phyloP scores from a whole-genome alignment of 2,113 vertebrate species.

The Takifugu bimaculatus region DNA sequence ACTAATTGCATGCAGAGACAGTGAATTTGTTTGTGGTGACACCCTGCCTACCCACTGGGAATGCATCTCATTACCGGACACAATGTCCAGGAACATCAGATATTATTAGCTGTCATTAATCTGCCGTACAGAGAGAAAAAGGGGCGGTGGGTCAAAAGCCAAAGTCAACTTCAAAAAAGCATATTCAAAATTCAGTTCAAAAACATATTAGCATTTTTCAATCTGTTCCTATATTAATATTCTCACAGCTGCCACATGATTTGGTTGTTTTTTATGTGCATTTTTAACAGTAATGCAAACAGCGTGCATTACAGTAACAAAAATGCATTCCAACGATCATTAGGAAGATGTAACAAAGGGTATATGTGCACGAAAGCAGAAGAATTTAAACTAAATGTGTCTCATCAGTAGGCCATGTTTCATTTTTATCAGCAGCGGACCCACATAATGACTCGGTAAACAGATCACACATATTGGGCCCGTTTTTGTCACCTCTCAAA shows the following conservation, averaged over 20 bases:
- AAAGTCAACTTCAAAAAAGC: conserved; percentile 65
- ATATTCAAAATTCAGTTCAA: conserved; percentile 4
- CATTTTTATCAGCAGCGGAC: neutral
- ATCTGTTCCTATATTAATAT: too few species aligned
- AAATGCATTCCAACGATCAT: too few species aligned
- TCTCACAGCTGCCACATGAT: too few species aligned
- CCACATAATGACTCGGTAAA: conserved; percentile 46
- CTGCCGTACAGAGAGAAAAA: conserved; percentile 82
- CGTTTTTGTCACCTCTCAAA: conserved; percentile 50
- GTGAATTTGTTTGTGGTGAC: conserved; percentile 99
- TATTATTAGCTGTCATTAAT: conserved; percentile 99
- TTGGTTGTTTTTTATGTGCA: too few species aligned
- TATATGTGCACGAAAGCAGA: too few species aligned
- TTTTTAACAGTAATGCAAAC: too few species aligned
- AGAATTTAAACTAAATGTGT: too few species aligned
- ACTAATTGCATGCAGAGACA: conserved; percentile 90
- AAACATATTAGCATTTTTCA: too few species aligned
- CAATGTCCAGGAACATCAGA: conserved; percentile 98
- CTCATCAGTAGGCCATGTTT: too few species aligned
- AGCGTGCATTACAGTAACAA: too few species aligned
- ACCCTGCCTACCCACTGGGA: conserved; percentile 92
- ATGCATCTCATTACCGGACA: conserved; percentile 95
- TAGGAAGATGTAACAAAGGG: too few species aligned
- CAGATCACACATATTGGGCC: conserved; percentile 60
- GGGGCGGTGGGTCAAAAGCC: conserved; percentile 51